phyloP scores from a whole-genome alignment of 2,113 vertebrate species.

The Calidris pugnax region DNA sequence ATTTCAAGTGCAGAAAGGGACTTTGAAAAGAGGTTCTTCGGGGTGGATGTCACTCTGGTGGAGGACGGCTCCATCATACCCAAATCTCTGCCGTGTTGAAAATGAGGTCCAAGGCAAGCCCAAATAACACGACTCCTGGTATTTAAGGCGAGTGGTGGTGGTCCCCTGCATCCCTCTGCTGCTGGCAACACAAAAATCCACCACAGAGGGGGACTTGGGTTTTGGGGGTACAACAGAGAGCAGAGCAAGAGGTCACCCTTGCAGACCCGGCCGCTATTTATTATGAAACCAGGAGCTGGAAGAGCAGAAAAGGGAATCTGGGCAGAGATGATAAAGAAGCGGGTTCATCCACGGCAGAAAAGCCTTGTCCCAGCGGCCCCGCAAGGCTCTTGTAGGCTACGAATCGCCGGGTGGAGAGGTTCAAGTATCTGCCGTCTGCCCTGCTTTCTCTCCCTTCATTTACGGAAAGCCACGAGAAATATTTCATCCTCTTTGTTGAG shows the following conservation, averaged over 20 bases:
- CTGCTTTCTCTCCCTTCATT: neutral
- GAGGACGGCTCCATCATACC: accelerated
- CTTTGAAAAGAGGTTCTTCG: neutral
- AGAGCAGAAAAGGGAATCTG: neutral
- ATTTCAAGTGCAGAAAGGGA: neutral
- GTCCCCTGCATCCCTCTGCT: neutral
- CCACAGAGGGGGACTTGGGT: neutral
- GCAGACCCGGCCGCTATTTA: neutral
- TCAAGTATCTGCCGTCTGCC: neutral
- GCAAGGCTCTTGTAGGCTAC: neutral
- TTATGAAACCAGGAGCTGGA: neutral
- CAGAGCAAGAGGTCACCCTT: neutral
- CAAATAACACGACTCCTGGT: neutral
- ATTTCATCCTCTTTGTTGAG: conserved; percentile 32
- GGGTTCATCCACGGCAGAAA: neutral
- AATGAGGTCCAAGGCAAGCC: neutral
- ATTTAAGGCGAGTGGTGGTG: neutral
- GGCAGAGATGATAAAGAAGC: neutral
- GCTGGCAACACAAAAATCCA: neutral
- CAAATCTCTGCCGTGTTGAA: neutral
- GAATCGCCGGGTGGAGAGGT: neutral
- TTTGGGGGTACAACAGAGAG: neutral
- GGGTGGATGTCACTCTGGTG: neutral
- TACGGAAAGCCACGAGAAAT: conserved; percentile 1
- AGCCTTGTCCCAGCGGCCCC: neutral